Conservation (phyloP, 2,888 invertebrate species). For the Peribatodes rhomboidaria region DNA sequence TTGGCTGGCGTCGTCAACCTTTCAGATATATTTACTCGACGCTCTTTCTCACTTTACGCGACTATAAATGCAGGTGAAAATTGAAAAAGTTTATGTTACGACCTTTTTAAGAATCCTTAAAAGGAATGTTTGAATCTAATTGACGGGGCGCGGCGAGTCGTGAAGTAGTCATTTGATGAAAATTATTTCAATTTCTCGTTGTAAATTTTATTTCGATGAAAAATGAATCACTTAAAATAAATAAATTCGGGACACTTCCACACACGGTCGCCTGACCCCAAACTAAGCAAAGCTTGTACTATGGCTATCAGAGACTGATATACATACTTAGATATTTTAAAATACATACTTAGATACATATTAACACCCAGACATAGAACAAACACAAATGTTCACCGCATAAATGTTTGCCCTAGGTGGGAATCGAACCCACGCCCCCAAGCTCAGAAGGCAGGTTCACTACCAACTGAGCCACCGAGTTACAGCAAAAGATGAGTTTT, state of each 20-base stretch:
- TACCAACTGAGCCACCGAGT: too few species aligned
- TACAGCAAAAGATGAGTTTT: too few species aligned
- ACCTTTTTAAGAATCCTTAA: conserved; percentile 75
- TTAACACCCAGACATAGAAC: too few species aligned
- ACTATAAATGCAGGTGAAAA: conserved; percentile 83
- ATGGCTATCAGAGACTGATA: too few species aligned
- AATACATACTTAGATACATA: too few species aligned
- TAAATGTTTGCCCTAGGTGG: too few species aligned
- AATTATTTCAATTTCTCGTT: conserved; percentile 26
- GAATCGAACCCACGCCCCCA: too few species aligned
- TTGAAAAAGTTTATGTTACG: conserved; percentile 85
- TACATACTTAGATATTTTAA: too few species aligned
- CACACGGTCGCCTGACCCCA: too few species aligned
- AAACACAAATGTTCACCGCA: too few species aligned
- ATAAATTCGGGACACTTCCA: background rate
- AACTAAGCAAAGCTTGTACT: too few species aligned
- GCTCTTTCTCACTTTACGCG: conserved; percentile 69
- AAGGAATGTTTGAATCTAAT: conserved; percentile 73
- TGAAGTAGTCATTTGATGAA: conserved; percentile 22
- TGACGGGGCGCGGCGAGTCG: conserved; percentile 48
- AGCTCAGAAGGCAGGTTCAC: too few species aligned
- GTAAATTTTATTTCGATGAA: background rate
- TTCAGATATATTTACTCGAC: conserved; percentile 77
- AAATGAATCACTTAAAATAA: background rate
- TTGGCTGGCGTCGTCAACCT: conserved; percentile 75